Base-by-base conservation (phyloP, 53 echinoderm and acorn worm genomes). In the Antedon mediterranea region DNA sequence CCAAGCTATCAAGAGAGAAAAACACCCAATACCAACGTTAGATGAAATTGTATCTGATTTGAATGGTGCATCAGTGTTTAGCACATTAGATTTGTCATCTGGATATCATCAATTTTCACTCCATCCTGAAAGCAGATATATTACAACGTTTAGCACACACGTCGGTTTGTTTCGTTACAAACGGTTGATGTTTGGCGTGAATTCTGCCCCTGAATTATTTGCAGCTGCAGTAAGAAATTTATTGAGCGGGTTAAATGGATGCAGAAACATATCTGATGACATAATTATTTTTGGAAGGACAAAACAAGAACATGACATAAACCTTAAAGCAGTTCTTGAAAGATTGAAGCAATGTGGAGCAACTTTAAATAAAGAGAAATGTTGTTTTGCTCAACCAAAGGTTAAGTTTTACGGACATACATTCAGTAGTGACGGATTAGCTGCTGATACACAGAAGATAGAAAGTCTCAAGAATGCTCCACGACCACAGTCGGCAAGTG, bases 171-270 rank as follows among this genome's bases (percentile, higher is more conserved):
- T 33, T 76, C 34, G 86, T 4, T 86, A 83, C 43, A 89, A 86
- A 11, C 41, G 81, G 3, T 31, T 85, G 30, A 89, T 85, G 84
- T 86, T 86, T 71, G 85, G 85, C 26, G 83, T 90, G 11, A 86
- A 84, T 75, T 79, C 86, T 18, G 90, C 86, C 14, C 82, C 83
- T 0, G 90, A 90, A 28, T 78, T 80, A 73, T 90, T 86, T 78
- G 81, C 86, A 43, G 43, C 73, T 11, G 89, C 83, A 33, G 86
- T 89, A 8, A 75, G 78, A 41, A 80, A 86, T 44, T 74, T 85
- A 30, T 57, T 85, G 4, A 42, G 80, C 71, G 83, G 85, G 0
- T 29, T 89, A 57, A 20, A 79, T 31, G 86, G 86, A 0, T 77
- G 77, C 7, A 80, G 71, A 33, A 86, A 86, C 28, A 83, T 89